Evolutionary conservation across 35 echinoderm and acorn worm species (phyloP).

Genomic region (Strongylocentrotus purpuratus): DNA sequence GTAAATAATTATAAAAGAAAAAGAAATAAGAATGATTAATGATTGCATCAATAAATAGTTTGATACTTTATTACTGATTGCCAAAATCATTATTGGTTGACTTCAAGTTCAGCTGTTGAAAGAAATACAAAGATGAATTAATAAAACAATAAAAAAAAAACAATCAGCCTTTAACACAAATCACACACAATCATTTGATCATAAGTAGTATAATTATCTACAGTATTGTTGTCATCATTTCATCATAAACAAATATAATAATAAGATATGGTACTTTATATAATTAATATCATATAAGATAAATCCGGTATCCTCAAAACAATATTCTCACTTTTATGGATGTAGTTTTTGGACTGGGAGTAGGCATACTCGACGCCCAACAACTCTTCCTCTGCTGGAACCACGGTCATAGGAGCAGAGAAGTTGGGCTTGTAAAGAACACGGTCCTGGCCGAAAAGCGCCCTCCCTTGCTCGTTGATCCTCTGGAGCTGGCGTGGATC

Average conservation of each 20-base stretch:
- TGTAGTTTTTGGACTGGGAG: constrained; percentile 74
- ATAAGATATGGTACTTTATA: constrained; percentile 15
- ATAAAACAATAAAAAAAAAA: too few relatives aligned
- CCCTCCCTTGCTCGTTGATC: constrained; percentile 62
- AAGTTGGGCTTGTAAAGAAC: constrained; percentile 68
- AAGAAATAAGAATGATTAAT: not conserved
- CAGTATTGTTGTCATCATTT: too few relatives aligned
- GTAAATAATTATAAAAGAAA: constrained; percentile 37
- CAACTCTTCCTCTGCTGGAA: constrained; percentile 60
- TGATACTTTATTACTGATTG: not conserved
- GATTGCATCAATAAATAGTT: constrained; percentile 36
- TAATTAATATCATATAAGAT: constrained; percentile 16
- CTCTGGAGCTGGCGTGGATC: constrained; percentile 70
- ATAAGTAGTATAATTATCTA: too few relatives aligned
- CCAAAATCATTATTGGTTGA: not conserved
- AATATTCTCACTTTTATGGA: constrained; percentile 63
- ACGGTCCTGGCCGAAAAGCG: constrained; percentile 68
- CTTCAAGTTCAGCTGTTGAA: not conserved
- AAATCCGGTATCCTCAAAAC: constrained; percentile 18
- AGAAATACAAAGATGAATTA: not conserved
- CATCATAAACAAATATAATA: not conserved
- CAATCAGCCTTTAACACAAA: too few relatives aligned
- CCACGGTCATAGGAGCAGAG: constrained; percentile 54
- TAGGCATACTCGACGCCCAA: constrained; percentile 72
- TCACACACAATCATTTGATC: too few relatives aligned